Conservation (phyloP, 1,140 invertebrate species). For the Saccostrea cuccullata region DNA sequence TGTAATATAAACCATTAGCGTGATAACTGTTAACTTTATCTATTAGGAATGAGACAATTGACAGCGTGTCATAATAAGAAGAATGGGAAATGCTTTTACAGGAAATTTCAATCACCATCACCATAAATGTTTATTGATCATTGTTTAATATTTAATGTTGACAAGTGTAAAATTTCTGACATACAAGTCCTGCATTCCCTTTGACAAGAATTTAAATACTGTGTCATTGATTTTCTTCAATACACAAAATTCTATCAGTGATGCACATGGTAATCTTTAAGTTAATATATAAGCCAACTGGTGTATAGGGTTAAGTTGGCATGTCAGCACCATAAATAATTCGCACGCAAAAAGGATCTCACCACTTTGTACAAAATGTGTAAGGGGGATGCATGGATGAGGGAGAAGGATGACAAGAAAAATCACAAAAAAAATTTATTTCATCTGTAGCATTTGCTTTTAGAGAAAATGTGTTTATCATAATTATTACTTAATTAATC, state of each 20-base stretch:
- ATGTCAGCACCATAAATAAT: background rate
- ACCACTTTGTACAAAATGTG: no score
- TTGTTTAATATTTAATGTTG: background rate
- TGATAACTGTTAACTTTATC: no score
- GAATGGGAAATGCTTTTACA: background rate
- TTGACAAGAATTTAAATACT: background rate
- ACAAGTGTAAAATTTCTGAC: background rate
- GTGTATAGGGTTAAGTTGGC: background rate
- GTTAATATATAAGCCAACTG: background rate
- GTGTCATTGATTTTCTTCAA: background rate
- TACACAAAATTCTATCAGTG: background rate
- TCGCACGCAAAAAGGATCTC: no score
- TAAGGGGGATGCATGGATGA: no score
- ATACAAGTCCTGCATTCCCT: background rate
- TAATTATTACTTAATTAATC: background rate
- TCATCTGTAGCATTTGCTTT: background rate
- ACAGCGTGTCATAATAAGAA: no score
- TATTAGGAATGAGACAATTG: no score
- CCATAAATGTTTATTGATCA: constrained; percentile 3
- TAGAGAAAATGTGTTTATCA: background rate
- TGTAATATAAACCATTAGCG: no score
- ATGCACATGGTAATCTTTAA: background rate
- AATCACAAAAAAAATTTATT: no score
- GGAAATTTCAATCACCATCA: background rate
- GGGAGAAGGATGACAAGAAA: no score